These are phyloP conservation scores for Vollenhovia emeryi DNA, from an alignment of 1,140 invertebrate genomes.

Conservation along the genomic window DNA sequence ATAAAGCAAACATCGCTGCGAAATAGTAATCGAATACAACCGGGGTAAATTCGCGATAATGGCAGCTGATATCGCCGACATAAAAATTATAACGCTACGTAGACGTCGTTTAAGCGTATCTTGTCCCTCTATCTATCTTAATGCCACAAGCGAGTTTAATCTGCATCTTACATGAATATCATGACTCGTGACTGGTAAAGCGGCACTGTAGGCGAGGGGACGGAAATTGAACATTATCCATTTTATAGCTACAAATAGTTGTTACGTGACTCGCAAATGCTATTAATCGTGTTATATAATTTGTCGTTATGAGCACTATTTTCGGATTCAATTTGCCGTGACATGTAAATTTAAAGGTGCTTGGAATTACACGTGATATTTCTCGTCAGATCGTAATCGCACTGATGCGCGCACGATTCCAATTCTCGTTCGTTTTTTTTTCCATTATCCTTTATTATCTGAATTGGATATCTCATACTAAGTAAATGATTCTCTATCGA, in stretches of 20 bases:
- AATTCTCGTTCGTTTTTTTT: not conserved
- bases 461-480: not conserved
- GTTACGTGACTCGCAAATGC: constrained; percentile 46
- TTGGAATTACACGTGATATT: constrained; percentile 19
- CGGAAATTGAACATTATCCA: constrained; percentile 53
- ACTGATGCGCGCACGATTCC: constrained; percentile 3
- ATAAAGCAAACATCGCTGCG: not conserved
- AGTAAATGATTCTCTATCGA: not conserved
- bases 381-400: not conserved
- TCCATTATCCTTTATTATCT: not conserved
- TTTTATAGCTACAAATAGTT: constrained; percentile 52
- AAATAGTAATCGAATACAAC: not conserved
- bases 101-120: not conserved
- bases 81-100: not conserved
- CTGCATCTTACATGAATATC: constrained; percentile 27
- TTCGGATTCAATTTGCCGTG: constrained; percentile 25
- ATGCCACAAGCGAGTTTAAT: not conserved
- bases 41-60: not conserved
- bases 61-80: too few relatives aligned
- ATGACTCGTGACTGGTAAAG: not conserved
- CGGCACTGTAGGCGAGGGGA: constrained; percentile 5
- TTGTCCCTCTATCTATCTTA: constrained; percentile 8
- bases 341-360: constrained; percentile 3
- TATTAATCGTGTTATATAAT: constrained; percentile 48
- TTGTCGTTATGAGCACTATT: constrained; percentile 33